A percentile compares a stretch with the other conserved stretches of the same genome.
These are phyloP conservation scores for Autographa pulchrina DNA, from an alignment of 2,888 invertebrate genomes.

Conservation along the genomic window DNA sequence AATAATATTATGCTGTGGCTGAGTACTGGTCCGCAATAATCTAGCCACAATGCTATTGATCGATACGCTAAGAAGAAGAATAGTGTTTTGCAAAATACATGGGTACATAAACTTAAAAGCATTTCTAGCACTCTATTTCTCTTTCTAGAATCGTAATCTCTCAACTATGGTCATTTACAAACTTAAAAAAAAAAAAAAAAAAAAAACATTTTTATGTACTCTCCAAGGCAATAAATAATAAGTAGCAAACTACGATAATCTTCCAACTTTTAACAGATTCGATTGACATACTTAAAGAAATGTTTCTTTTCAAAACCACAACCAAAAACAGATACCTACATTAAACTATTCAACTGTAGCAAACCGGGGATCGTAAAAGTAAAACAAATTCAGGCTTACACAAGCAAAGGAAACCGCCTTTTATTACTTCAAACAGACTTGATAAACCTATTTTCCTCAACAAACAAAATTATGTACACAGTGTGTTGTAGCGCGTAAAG, in stretches of 20 bases:
- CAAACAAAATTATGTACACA: conserved; percentile 65
- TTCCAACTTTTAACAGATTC: not conserved
- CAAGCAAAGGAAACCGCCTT: conserved; percentile 51
- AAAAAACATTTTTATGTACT: too few relatives aligned
- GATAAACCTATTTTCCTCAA: conserved; percentile 62
- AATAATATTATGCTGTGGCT: too few relatives aligned
- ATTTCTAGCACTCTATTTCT: too few relatives aligned
- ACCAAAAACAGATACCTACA: conserved; percentile 5
- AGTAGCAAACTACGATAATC: too few relatives aligned
- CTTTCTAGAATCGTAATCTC: too few relatives aligned
- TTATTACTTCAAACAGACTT: conserved; percentile 61
- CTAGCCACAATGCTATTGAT: too few relatives aligned
- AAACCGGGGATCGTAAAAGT: conserved; percentile 36
- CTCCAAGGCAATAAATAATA: not conserved
- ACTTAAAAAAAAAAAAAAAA: too few relatives aligned
- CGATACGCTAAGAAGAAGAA: too few relatives aligned
- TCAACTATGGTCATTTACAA: too few relatives aligned
- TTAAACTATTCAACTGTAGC: conserved; percentile 15
- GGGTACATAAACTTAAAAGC: too few relatives aligned
- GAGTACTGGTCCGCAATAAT: too few relatives aligned
- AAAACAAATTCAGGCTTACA: conserved; percentile 40
- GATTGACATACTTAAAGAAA: not conserved
- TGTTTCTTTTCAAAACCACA: not conserved
- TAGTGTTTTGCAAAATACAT: too few relatives aligned
- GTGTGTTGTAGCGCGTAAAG: conserved; percentile 53